phyloP scores from a whole-genome alignment of 2,888 invertebrate species.

The Metallyticus violacea region DNA sequence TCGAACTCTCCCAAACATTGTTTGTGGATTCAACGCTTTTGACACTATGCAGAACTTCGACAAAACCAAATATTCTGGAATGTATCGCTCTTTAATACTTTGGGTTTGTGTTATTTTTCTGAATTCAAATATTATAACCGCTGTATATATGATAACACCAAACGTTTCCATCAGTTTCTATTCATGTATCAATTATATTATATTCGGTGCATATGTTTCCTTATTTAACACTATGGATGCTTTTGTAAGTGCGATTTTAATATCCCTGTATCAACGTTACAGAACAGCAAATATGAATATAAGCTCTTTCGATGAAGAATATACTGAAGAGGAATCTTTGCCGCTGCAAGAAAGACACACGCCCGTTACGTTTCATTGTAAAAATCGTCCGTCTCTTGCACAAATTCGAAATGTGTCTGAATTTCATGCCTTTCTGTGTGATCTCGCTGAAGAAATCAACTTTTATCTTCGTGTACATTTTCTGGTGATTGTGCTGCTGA shows the following conservation, averaged over 20 bases:
- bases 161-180: no score
- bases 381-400: neutral
- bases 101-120: no score
- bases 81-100: neutral
- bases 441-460: neutral
- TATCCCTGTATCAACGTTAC: neutral
- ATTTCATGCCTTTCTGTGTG: neutral
- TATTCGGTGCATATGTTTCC: no score
- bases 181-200: no score
- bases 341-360: neutral
- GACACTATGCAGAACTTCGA: neutral
- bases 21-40: neutral
- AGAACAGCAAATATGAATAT: neutral
- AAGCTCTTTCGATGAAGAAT: neutral
- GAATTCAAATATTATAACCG: no score
- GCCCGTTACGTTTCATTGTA: no score
- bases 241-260: no score
- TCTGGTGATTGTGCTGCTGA: neutral
- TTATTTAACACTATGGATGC: no score
- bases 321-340: no score
- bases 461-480: neutral
- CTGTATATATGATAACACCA: no score
- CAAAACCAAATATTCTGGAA: neutral
- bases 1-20: neutral
- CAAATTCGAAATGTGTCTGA: neutral